phyloP scores from a whole-genome alignment of 1,140 invertebrate species.

The Pogonus chalceus region DNA sequence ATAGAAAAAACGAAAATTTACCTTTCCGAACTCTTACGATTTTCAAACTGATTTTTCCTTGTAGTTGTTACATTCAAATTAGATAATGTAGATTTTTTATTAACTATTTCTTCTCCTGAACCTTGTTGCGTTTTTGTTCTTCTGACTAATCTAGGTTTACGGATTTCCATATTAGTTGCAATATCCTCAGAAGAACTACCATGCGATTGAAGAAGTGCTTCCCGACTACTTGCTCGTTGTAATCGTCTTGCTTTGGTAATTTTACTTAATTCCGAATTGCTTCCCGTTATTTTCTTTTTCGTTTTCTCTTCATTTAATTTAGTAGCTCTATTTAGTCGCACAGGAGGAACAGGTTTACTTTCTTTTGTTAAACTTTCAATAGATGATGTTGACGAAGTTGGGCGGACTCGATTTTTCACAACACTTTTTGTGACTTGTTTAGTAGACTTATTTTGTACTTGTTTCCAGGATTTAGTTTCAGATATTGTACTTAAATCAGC shows the following conservation, averaged over 20 bases:
- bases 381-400: constrained; percentile 36
- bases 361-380: constrained; percentile 33
- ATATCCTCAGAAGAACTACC: constrained; percentile 42
- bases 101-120: background rate
- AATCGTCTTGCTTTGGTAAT: constrained; percentile 35
- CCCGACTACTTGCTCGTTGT: constrained; percentile 39
- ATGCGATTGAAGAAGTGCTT: constrained; percentile 34
- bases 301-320: constrained; percentile 15
- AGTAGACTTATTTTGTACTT: constrained; percentile 19
- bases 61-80: background rate
- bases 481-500: constrained; percentile 31
- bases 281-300: constrained; percentile 18
- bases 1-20: background rate
- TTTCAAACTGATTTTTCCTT: background rate
- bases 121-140: constrained; percentile 23
- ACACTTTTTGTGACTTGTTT: constrained; percentile 10
- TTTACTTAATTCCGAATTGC: constrained; percentile 11
- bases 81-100: background rate
- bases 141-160: constrained; percentile 28
- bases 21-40: background rate
- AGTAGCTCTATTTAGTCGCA: background rate
- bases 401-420: constrained; percentile 17
- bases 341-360: constrained; percentile 16
- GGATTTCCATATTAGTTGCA: constrained; percentile 27
- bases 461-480: constrained; percentile 35